Percentiles rank a stretch among this genome's conserved stretches.
Conservation (phyloP, 2,797 vertebrate genomes). For the Lagocephalus sceleratus region DNA sequence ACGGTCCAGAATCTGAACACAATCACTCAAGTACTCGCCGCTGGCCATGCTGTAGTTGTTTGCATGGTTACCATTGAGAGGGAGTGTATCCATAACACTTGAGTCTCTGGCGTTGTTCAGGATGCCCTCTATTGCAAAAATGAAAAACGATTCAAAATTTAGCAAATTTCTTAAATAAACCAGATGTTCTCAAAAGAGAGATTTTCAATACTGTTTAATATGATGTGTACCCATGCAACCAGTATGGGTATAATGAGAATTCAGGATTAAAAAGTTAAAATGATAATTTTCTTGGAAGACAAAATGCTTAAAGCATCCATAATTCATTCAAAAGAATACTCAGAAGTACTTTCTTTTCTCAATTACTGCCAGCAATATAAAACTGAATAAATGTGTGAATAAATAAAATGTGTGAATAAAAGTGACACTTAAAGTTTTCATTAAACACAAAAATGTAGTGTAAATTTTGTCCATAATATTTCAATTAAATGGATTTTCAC, state of each 20-base stretch:
- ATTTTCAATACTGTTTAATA: constrained; percentile 52
- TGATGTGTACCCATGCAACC: constrained; percentile 6
- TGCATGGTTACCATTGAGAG: constrained; percentile 98
- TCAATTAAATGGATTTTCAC: background rate
- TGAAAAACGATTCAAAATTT: constrained; percentile 19
- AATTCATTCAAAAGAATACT: constrained; percentile 55
- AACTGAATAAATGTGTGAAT: constrained; percentile 20
- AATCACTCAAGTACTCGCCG: constrained; percentile 95
- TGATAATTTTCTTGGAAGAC: constrained; percentile 38
- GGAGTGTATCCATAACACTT: constrained; percentile 99
- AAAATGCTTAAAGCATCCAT: constrained; percentile 43
- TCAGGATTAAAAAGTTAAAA: constrained; percentile 48
- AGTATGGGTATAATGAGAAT: constrained; percentile 15
- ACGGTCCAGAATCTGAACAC: constrained; percentile 93
- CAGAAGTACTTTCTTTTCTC: constrained; percentile 45
- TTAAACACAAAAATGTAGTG: background rate
- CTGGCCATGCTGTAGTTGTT: constrained; percentile 97
- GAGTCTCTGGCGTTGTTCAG: constrained; percentile 99
- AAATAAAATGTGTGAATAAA: too few species aligned
- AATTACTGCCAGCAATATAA: constrained; percentile 29
- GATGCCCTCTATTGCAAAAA: constrained; percentile 88
- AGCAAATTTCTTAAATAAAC: constrained; percentile 39
- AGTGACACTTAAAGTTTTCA: constrained; percentile 21
- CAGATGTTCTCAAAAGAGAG: constrained; percentile 29
- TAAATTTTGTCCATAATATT: background rate